These are phyloP conservation scores for Synanthedon formicaeformis DNA, from an alignment of 2,888 invertebrate genomes.

Conservation along the genomic window DNA sequence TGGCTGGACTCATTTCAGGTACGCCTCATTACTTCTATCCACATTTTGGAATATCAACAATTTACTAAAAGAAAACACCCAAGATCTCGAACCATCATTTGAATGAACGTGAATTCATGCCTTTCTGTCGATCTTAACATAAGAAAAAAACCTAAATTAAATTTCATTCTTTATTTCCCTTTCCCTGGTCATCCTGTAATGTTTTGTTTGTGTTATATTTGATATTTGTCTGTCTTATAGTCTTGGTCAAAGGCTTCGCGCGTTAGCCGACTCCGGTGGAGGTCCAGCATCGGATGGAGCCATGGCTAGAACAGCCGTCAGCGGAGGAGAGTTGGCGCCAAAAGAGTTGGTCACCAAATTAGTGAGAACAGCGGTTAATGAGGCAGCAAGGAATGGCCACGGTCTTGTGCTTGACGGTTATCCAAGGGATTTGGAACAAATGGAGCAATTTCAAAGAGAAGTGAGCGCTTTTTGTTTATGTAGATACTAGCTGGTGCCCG, in stretches of 20 bases:
- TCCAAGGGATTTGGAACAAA: slow-evolving; percentile 91
- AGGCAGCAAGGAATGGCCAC: slow-evolving; percentile 67
- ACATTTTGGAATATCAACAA: no score
- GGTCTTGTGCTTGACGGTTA: slow-evolving; percentile 95
- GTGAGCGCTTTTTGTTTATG: slow-evolving; percentile 51
- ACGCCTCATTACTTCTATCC: background rate
- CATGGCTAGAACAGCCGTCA: slow-evolving; percentile 77
- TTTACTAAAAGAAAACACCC: no score
- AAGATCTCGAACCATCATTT: background rate
- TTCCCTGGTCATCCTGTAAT: no score
- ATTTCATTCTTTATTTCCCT: no score
- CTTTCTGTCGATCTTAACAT: no score
- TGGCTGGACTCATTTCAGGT: slow-evolving; percentile 83
- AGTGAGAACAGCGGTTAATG: slow-evolving; percentile 76
- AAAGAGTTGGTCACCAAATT: slow-evolving; percentile 82
- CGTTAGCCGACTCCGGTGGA: slow-evolving; percentile 77
- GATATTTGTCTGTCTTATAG: slow-evolving; percentile 34
- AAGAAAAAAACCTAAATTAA: no score
- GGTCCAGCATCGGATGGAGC: slow-evolving; percentile 73
- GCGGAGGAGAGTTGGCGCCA: slow-evolving; percentile 84
- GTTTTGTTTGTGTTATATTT: no score
- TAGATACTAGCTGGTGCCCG: no score
- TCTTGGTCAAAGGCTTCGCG: slow-evolving; percentile 82
- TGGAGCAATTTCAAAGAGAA: slow-evolving; percentile 88
- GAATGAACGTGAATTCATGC: no score